Conservation (phyloP, 2,113 vertebrate genomes). For the Raja brachyura region DNA sequence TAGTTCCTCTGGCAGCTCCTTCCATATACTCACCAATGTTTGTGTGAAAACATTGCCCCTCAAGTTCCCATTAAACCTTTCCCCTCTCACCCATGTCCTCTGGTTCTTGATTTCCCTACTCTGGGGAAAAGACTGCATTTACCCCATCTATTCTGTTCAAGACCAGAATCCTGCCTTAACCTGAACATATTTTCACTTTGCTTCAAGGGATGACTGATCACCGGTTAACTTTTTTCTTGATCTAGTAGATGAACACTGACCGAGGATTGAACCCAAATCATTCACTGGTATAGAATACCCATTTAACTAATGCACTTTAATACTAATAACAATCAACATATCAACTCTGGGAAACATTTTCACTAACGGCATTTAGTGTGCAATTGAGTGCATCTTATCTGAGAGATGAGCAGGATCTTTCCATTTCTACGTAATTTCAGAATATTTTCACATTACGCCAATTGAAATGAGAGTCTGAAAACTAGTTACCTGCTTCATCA, state of each 20-base stretch:
- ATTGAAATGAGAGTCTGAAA: background rate
- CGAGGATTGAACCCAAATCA: background rate
- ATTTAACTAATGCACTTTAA: background rate
- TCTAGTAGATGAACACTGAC: background rate
- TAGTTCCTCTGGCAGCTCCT: no score
- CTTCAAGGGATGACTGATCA: background rate
- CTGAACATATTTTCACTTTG: background rate
- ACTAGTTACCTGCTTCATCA: conserved; percentile 80
- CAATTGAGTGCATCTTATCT: background rate
- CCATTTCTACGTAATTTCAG: background rate
- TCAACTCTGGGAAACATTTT: background rate
- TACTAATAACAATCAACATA: background rate
- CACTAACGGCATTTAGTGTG: background rate
- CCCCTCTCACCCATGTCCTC: no score
- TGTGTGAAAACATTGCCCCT: no score
- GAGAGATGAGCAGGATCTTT: background rate
- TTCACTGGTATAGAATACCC: background rate
- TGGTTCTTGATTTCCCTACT: no score
- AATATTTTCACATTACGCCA: background rate
- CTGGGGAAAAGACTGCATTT: no score
- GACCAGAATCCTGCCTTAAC: no score
- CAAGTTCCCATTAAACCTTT: no score
- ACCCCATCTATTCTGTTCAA: no score
- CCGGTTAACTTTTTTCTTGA: background rate
- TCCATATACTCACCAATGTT: no score